Evolutionary conservation across 1,140 invertebrate species (phyloP).

Genomic region (Conopomorpha cramerella): DNA sequence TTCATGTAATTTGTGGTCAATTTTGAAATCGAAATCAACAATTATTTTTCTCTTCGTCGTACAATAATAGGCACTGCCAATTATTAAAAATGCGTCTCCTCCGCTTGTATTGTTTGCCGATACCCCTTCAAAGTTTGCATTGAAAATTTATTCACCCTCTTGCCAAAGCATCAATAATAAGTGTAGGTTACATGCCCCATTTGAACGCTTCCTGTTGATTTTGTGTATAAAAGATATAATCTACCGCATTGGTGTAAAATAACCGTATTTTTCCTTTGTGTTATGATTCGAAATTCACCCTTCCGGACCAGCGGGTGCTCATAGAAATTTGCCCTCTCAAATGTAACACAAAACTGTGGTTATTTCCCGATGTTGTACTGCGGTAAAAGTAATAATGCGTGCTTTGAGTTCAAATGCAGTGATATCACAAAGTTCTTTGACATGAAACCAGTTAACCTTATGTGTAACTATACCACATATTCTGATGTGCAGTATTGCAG

Average conservation of each 20-base stretch:
- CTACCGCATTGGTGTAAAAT: slow-evolving; percentile 57
- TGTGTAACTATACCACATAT: too few relatives aligned
- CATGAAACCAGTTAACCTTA: too few relatives aligned
- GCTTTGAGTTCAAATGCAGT: too few relatives aligned
- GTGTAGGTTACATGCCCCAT: slow-evolving; percentile 58
- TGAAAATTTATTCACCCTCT: slow-evolving; percentile 54
- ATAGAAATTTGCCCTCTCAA: not conserved
- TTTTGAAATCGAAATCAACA: too few relatives aligned
- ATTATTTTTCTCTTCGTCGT: too few relatives aligned
- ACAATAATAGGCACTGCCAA: too few relatives aligned
- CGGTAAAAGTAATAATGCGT: too few relatives aligned
- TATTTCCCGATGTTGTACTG: not conserved
- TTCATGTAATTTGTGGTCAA: too few relatives aligned
- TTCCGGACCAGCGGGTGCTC: slow-evolving; percentile 16
- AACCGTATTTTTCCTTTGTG: slow-evolving; percentile 55
- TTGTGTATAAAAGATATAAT: slow-evolving; percentile 57
- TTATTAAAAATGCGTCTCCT: slow-evolving; percentile 41
- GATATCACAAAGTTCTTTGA: too few relatives aligned
- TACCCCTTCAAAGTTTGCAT: slow-evolving; percentile 44
- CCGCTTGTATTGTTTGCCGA: slow-evolving; percentile 27
- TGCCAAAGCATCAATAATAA: slow-evolving; percentile 44
- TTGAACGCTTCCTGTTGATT: slow-evolving; percentile 56
- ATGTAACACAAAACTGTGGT: not conserved
- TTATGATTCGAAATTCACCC: slow-evolving; percentile 38
- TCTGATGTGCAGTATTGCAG: not conserved